These are phyloP conservation scores for Rhynchonema sp. DNA, from an alignment of 2,888 invertebrate species.

Conservation along the genomic window DNA sequence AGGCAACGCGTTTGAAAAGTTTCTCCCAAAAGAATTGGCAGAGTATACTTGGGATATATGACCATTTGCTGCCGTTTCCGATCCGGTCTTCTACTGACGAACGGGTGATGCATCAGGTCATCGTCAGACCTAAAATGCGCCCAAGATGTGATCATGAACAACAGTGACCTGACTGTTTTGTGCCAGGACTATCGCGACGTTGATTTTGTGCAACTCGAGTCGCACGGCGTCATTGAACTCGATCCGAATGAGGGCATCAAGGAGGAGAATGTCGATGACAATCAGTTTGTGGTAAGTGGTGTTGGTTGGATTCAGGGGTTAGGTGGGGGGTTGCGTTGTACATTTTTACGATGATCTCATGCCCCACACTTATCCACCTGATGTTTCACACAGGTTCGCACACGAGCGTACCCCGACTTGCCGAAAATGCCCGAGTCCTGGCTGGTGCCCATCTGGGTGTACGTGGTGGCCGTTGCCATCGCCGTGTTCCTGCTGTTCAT, in stretches of 20 bases:
- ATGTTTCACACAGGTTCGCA: slow-evolving; percentile 16
- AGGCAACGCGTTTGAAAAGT: too few relatives aligned
- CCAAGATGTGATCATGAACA: too few relatives aligned
- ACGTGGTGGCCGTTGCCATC: slow-evolving; percentile 7
- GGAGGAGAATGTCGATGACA: neutral
- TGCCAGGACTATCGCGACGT: slow-evolving; percentile 19
- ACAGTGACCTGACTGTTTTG: too few relatives aligned
- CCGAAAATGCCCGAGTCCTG: slow-evolving; percentile 16
- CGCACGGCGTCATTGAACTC: slow-evolving; percentile 12
- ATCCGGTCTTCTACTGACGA: too few relatives aligned
- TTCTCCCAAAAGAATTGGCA: too few relatives aligned
- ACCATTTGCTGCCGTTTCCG: too few relatives aligned
- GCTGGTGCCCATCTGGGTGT: slow-evolving; percentile 8
- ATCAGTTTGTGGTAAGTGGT: neutral
- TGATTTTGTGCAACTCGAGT: slow-evolving; percentile 17
- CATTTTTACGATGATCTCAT: too few relatives aligned
- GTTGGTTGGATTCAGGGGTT: neutral
- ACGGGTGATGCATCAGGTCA: too few relatives aligned
- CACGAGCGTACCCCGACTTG: slow-evolving; percentile 25
- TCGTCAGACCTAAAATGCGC: too few relatives aligned
- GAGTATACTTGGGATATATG: too few relatives aligned
- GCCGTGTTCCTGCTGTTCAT: slow-evolving; percentile 9
- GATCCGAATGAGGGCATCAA: slow-evolving; percentile 10
- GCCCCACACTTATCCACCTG: too few relatives aligned
- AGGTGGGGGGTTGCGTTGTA: too few relatives aligned